phyloP scores from a whole-genome alignment of 37 sponge, comb jelly and placozoan species.

The Halisarca cf. caerulea region DNA sequence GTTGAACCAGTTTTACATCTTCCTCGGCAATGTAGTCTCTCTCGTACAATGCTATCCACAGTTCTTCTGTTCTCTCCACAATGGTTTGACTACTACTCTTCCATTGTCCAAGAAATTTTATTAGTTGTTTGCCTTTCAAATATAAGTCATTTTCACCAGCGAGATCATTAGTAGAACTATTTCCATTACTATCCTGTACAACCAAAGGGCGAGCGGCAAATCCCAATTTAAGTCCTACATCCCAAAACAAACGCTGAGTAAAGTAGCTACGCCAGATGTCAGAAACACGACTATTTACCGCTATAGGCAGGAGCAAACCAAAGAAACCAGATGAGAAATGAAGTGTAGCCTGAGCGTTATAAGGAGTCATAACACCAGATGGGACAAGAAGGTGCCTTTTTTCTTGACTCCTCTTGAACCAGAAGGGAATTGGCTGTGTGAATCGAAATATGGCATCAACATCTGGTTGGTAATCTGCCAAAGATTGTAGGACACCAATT shows the following conservation, averaged over 20 bases:
- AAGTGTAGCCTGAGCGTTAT: slow-evolving; percentile 64
- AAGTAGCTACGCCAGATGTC: slow-evolving; percentile 72
- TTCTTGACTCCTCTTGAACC: slow-evolving; percentile 34
- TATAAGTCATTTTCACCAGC: slow-evolving; percentile 50
- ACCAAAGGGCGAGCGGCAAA: slow-evolving; percentile 44
- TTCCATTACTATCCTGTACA: slow-evolving; percentile 47
- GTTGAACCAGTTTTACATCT: slow-evolving; percentile 41
- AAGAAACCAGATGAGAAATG: slow-evolving; percentile 40
- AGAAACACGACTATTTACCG: too few relatives aligned
- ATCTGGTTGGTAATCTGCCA: too few relatives aligned
- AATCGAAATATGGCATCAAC: too few relatives aligned
- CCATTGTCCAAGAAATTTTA: slow-evolving; percentile 42
- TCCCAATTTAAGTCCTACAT: slow-evolving; percentile 31
- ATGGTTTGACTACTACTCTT: slow-evolving; percentile 31
- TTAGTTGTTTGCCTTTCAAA: slow-evolving; percentile 41
- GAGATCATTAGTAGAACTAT: slow-evolving; percentile 42
- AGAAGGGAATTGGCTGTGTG: too few relatives aligned
- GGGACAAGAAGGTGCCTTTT: slow-evolving; percentile 38
- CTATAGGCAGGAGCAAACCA: slow-evolving; percentile 57
- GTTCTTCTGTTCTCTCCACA: slow-evolving; percentile 37
- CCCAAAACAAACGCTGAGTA: too few relatives aligned
- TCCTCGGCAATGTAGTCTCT: slow-evolving; percentile 32
- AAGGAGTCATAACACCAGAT: slow-evolving; percentile 45
- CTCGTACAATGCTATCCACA: too few relatives aligned
- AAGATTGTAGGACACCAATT: slow-evolving; percentile 41